These are phyloP conservation scores for Drosophila nikananu DNA, from an alignment of 1,140 invertebrate species.

Conservation along the genomic window DNA sequence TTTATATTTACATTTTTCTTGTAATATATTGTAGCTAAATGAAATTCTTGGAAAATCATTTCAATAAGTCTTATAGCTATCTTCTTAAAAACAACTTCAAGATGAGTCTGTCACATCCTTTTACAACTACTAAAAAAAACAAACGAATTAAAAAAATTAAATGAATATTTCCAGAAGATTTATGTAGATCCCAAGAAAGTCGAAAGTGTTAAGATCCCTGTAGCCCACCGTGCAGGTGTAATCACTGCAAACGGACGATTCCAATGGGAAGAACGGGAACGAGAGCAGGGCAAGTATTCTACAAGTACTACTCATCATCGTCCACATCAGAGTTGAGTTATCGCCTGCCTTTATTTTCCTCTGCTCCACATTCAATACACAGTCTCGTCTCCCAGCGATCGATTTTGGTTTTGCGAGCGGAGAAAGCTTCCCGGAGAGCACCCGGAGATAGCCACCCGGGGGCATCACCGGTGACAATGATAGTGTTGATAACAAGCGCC, in stretches of 20 bases:
- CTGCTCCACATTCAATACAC: slow-evolving; percentile 20
- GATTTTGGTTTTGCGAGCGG: slow-evolving; percentile 37
- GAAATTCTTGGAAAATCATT: background rate
- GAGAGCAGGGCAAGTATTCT: slow-evolving; percentile 28
- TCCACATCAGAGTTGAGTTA: slow-evolving; percentile 64
- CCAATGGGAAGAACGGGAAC: background rate
- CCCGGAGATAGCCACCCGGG: slow-evolving; percentile 7
- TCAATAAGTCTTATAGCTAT: background rate
- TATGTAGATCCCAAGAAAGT: background rate
- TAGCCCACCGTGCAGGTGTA: slow-evolving; percentile 16
- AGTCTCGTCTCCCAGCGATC: slow-evolving; percentile 2
- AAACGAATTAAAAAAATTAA: background rate
- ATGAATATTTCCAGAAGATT: background rate
- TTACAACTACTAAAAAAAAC: no score
- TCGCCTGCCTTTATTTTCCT: slow-evolving; percentile 38
- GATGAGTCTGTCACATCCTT: no score
- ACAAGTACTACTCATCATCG: slow-evolving; percentile 39
- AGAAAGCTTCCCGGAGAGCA: slow-evolving; percentile 34
- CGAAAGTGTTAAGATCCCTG: background rate
- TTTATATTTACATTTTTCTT: no score
- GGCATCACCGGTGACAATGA: slow-evolving; percentile 41
- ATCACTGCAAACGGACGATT: slow-evolving; percentile 10
- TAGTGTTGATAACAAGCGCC: slow-evolving; percentile 66
- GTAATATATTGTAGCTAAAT: no score
- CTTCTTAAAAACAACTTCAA: no score